Conservation (phyloP, 1,140 invertebrate genomes). For the Babylonia areolata region DNA sequence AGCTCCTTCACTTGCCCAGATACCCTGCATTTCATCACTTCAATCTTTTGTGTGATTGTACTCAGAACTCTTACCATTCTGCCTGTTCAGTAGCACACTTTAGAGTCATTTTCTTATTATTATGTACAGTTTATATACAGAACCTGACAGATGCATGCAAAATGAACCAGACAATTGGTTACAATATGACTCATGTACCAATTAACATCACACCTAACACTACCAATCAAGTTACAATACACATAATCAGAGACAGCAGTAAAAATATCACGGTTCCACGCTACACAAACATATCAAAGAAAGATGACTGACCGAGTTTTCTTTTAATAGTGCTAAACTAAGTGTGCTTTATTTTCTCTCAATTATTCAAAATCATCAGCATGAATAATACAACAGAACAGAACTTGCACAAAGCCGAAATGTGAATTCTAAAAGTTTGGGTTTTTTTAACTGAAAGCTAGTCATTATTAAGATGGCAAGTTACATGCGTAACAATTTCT, state of each 20-base stretch:
- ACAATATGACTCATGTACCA: neutral
- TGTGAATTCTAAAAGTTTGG: too few species aligned
- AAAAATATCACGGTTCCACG: conserved; percentile 12
- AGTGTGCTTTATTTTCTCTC: too few species aligned
- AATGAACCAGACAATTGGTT: neutral
- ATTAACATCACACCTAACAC: neutral
- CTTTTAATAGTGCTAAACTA: too few species aligned
- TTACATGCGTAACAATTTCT: too few species aligned
- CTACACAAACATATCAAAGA: neutral
- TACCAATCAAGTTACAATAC: neutral
- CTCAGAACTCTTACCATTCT: too few species aligned
- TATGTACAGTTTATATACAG: conserved; percentile 3
- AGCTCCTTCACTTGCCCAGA: neutral
- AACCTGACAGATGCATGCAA: neutral
- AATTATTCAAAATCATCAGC: too few species aligned
- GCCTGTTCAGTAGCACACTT: neutral
- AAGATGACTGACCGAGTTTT: neutral
- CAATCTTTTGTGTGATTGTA: neutral
- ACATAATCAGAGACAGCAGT: neutral
- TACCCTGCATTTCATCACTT: conserved; percentile 8
- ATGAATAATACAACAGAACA: too few species aligned
- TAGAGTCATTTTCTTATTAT: neutral
- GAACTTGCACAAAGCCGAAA: too few species aligned
- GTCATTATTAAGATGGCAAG: too few species aligned
- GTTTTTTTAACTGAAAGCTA: too few species aligned